Percentiles rank a stretch among this genome's conserved stretches.
phyloP scores from a whole-genome alignment of 1,140 invertebrate genomes.

The Drosophila virilis region DNA sequence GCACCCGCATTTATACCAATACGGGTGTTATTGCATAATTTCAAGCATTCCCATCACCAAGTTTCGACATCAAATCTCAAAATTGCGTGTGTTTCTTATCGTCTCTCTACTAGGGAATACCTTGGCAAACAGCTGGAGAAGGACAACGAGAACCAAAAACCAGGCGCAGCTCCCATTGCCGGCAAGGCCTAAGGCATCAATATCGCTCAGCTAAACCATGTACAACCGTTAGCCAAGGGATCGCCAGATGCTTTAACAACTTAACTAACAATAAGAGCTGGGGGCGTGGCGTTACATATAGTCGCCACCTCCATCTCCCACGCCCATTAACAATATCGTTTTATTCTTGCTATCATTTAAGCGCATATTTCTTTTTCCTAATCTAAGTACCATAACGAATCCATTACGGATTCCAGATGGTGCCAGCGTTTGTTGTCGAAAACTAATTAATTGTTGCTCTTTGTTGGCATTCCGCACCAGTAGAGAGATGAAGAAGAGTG shows the following conservation, averaged over 20 bases:
- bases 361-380: slow-evolving; percentile 63
- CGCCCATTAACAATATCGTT: slow-evolving; percentile 49
- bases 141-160: slow-evolving; percentile 85
- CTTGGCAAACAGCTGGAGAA: slow-evolving; percentile 97
- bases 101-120: slow-evolving; percentile 91
- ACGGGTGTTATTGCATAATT: neutral
- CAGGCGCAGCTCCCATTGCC: slow-evolving; percentile 74
- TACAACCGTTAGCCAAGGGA: slow-evolving; percentile 61
- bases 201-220: slow-evolving; percentile 56
- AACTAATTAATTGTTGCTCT: slow-evolving; percentile 45
- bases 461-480: slow-evolving; percentile 73
- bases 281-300: slow-evolving; percentile 22
- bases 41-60: slow-evolving; percentile 28
- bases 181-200: slow-evolving; percentile 76
- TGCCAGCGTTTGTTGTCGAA: slow-evolving; percentile 18
- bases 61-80: slow-evolving; percentile 24
- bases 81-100: slow-evolving; percentile 42
- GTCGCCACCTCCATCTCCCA: slow-evolving; percentile 27
- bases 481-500: slow-evolving; percentile 22
- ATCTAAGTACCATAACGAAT: slow-evolving; percentile 53
- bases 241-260: slow-evolving; percentile 58
- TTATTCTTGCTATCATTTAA: slow-evolving; percentile 69
- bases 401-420: slow-evolving; percentile 2
- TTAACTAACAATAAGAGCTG: slow-evolving; percentile 73
- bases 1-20: slow-evolving; percentile 12